Conservation (phyloP, 2,113 vertebrate genomes). For the Atherinomorus stipes region DNA sequence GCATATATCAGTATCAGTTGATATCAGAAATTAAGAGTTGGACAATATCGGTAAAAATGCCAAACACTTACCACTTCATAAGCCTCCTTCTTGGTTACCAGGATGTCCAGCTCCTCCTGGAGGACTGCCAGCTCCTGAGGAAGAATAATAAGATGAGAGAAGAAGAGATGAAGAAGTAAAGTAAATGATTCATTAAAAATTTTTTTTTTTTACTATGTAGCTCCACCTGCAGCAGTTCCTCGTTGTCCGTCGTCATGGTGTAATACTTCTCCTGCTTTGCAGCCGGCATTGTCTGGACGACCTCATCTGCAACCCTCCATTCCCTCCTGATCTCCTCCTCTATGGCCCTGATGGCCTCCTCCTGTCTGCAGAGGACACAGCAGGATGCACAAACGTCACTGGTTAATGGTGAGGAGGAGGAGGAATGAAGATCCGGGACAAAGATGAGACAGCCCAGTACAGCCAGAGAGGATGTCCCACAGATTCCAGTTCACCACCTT, state of each 20-base stretch:
- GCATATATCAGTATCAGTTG: too few relatives aligned
- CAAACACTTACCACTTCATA: conserved; percentile 65
- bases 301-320: conserved; percentile 88
- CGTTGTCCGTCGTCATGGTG: conserved; percentile 89
- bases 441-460: too few relatives aligned
- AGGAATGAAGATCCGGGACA: too few relatives aligned
- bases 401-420: too few relatives aligned
- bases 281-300: conserved; percentile 90
- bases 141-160: neutral
- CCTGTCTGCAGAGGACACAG: conserved; percentile 82
- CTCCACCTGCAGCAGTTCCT: conserved; percentile 90
- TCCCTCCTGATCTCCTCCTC: conserved; percentile 90
- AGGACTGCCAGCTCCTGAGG: conserved; percentile 60
- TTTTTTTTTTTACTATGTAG: neutral
- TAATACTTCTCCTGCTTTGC: conserved; percentile 90
- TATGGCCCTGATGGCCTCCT: conserved; percentile 87
- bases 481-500: too few relatives aligned
- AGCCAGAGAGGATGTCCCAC: too few relatives aligned
- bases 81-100: conserved; percentile 67
- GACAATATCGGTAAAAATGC: too few relatives aligned
- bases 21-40: too few relatives aligned
- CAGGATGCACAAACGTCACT: neutral
- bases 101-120: conserved; percentile 74
- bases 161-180: neutral
- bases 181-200: too few relatives aligned